Conservation (phyloP, 2,113 vertebrate genomes). For the Chaetura pelagica region DNA sequence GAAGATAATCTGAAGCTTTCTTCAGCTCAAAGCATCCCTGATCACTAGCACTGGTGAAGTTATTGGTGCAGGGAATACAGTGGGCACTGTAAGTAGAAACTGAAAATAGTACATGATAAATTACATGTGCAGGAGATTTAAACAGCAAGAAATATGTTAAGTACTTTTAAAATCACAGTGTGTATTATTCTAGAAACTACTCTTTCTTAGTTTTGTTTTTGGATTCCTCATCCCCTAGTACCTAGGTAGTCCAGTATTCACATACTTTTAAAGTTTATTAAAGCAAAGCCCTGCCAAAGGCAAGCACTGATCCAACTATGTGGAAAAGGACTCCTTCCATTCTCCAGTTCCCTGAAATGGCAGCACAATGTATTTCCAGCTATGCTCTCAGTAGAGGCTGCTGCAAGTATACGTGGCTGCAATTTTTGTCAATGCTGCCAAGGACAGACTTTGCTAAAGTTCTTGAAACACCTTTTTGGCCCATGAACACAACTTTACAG, state of each 20-base stretch:
- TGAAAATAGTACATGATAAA: neutral
- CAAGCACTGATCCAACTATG: constrained; percentile 43
- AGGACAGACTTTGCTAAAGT: constrained; percentile 53
- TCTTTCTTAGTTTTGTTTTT: neutral
- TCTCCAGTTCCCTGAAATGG: constrained; percentile 65
- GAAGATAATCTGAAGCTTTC: neutral
- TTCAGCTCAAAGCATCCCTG: neutral
- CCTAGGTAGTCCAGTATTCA: constrained; percentile 22
- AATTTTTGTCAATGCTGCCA: constrained; percentile 56
- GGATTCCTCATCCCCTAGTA: neutral
- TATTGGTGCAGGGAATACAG: neutral
- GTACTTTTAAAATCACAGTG: neutral
- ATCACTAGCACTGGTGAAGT: neutral
- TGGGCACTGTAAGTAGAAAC: neutral
- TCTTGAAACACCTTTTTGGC: constrained; percentile 59
- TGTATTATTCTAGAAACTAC: neutral
- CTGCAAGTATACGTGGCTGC: constrained; percentile 66
- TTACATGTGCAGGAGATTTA: neutral
- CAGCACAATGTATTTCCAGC: constrained; percentile 54
- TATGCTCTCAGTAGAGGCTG: constrained; percentile 34
- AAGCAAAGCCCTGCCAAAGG: constrained; percentile 45
- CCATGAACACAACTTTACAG: neutral
- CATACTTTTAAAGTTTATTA: constrained; percentile 56
- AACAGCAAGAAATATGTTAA: neutral
- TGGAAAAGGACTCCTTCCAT: constrained; percentile 65